phyloP scores from a whole-genome alignment of 2,888 invertebrate genomes.

The Stenchaetothrips biformis region DNA sequence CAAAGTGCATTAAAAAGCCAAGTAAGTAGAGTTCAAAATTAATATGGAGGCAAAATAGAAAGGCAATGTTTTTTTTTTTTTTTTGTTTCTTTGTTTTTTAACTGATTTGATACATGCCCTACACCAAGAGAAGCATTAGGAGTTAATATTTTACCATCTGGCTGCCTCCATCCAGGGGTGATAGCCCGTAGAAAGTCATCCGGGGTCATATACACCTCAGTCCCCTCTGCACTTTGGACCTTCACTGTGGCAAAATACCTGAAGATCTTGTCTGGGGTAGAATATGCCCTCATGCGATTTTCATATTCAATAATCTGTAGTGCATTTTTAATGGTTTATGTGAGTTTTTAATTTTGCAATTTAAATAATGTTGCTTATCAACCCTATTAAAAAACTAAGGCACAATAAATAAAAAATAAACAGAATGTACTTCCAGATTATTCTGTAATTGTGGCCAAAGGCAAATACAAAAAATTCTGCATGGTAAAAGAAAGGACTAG shows the following conservation, averaged over 20 bases:
- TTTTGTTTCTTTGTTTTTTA: background rate
- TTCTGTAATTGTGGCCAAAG: too few species aligned
- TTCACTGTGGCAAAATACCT: slow-evolving; percentile 96
- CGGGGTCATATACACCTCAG: slow-evolving; percentile 92
- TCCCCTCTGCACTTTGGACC: slow-evolving; percentile 59
- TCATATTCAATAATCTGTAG: slow-evolving; percentile 95
- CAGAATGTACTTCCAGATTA: background rate
- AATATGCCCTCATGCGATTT: slow-evolving; percentile 89
- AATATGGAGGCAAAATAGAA: background rate
- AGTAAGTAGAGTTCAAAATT: too few species aligned
- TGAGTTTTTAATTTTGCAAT: background rate
- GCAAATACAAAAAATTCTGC: background rate
- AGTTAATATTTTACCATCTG: slow-evolving; percentile 69
- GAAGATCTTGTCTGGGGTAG: slow-evolving; percentile 99
- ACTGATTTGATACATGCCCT: background rate
- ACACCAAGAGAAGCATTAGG: background rate
- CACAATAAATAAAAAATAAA: background rate
- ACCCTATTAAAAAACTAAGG: background rate
- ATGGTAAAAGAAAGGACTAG: background rate
- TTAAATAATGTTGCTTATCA: background rate
- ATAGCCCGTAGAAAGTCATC: slow-evolving; percentile 95
- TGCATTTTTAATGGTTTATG: slow-evolving; percentile 26
- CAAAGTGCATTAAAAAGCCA: too few species aligned
- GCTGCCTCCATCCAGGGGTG: slow-evolving; percentile 94
- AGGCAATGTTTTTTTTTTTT: background rate